Evolutionary conservation across 2,888 invertebrate species (phyloP).

Genomic region (Balanococcus diminutus): DNA sequence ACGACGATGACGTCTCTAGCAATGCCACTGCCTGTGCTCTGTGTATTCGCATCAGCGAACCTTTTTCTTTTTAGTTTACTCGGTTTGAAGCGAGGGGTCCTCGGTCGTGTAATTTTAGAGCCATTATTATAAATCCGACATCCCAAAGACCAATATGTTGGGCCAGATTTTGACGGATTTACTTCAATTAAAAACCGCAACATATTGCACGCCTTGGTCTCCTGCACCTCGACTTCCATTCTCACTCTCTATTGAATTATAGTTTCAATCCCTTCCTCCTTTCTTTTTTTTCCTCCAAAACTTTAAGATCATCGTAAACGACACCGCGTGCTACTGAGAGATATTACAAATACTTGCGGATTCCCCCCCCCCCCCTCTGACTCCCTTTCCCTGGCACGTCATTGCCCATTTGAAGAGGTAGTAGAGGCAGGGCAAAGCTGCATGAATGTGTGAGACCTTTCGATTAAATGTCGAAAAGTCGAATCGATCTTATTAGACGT

Average conservation of each 20-base stretch:
- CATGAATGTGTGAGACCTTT: no score
- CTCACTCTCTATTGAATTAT: slow-evolving; percentile 24
- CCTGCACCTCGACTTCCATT: background rate
- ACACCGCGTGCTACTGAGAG: slow-evolving; percentile 44
- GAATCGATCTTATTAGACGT: slow-evolving; percentile 8
- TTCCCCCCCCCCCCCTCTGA: background rate
- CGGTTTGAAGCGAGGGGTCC: background rate
- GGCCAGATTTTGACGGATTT: slow-evolving; percentile 51
- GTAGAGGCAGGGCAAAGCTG: no score
- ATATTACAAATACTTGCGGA: no score
- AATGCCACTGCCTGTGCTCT: no score
- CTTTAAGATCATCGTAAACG: background rate
- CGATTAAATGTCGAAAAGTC: slow-evolving; percentile 16
- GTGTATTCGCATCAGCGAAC: background rate
- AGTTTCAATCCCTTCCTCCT: slow-evolving; percentile 4
- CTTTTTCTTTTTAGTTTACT: slow-evolving; percentile 3
- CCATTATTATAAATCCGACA: slow-evolving; percentile 41
- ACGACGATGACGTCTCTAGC: background rate
- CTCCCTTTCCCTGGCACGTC: background rate
- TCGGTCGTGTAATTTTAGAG: slow-evolving; percentile 46
- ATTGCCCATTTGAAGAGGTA: no score
- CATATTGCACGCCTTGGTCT: slow-evolving; percentile 42
- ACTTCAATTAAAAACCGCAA: slow-evolving; percentile 54
- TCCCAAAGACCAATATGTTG: slow-evolving; percentile 47
- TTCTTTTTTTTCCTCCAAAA: background rate